Evolutionary conservation across 2,888 invertebrate genomes (phyloP).

Genomic region (Polyommatus iphigenia): DNA sequence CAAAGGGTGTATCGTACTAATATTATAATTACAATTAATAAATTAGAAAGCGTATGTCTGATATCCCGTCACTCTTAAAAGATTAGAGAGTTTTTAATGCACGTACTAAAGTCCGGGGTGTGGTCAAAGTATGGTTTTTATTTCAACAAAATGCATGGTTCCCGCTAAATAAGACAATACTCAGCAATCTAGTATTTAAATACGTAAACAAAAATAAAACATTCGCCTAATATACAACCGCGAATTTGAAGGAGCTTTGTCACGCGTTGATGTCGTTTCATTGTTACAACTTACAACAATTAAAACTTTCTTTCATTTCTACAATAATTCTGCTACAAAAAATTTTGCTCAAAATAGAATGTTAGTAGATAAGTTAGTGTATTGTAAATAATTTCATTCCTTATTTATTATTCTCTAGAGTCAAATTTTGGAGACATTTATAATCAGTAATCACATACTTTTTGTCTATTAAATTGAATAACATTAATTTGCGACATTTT

Average conservation of each 20-base stretch:
- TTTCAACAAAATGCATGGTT: too few species aligned
- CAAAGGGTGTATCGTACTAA: too few species aligned
- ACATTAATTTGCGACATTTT: too few species aligned
- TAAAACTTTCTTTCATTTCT: neutral
- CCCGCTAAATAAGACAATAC: neutral
- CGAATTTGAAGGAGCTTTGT: neutral
- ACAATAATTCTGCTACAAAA: neutral
- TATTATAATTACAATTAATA: too few species aligned
- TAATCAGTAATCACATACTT: too few species aligned
- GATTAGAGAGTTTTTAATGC: too few species aligned
- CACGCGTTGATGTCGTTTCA: conserved; percentile 15
- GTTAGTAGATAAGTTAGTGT: neutral
- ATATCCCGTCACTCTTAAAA: too few species aligned
- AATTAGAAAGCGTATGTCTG: too few species aligned
- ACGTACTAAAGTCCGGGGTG: too few species aligned
- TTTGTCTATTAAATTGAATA: too few species aligned
- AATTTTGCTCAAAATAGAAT: neutral
- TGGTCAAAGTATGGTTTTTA: too few species aligned
- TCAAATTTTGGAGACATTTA: too few species aligned
- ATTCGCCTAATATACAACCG: neutral
- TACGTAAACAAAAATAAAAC: neutral
- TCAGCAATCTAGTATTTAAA: neutral
- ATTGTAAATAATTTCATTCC: neutral
- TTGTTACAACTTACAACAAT: neutral
- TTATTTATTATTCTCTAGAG: neutral